Percentiles rank a stretch among this genome's conserved stretches.
Conservation (phyloP, 2,888 invertebrate species). For the Callyntrura sp. region DNA sequence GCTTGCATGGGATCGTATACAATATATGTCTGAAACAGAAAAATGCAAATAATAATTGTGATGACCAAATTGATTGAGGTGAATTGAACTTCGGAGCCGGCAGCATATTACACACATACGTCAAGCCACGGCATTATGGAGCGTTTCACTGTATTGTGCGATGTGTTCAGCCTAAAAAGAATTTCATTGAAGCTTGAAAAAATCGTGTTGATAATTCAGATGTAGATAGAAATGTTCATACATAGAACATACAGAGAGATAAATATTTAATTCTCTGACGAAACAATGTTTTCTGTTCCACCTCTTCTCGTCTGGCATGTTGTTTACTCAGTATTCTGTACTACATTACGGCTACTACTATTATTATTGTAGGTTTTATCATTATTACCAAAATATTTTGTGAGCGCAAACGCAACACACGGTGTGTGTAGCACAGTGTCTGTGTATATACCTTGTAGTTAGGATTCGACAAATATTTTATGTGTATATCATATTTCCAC, state of each 20-base stretch:
- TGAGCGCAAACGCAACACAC: conserved; percentile 11
- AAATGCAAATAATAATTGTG: conserved; percentile 61
- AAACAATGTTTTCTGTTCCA: conserved; percentile 8
- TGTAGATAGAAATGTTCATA: neutral
- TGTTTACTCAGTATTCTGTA: conserved; percentile 52
- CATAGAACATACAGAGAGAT: neutral
- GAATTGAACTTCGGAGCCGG: conserved; percentile 64
- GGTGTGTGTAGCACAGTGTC: neutral
- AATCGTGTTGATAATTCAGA: neutral
- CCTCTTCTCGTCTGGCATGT: conserved; percentile 41
- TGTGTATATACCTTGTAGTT: neutral
- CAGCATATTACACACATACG: neutral
- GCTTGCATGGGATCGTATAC: neutral
- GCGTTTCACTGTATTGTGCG: neutral
- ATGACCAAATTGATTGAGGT: conserved; percentile 55
- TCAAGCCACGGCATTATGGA: neutral
- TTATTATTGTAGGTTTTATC: conserved; percentile 54
- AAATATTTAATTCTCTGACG: neutral
- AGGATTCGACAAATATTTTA: neutral
- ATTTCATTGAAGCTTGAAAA: neutral
- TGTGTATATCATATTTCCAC: conserved; percentile 32
- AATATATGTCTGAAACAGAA: conserved; percentile 41
- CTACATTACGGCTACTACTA: conserved; percentile 36
- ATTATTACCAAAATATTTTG: conserved; percentile 44
- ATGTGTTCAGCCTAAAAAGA: neutral